Conservation (phyloP, 2,797 vertebrate species). For the Pelodytes ibericus region DNA sequence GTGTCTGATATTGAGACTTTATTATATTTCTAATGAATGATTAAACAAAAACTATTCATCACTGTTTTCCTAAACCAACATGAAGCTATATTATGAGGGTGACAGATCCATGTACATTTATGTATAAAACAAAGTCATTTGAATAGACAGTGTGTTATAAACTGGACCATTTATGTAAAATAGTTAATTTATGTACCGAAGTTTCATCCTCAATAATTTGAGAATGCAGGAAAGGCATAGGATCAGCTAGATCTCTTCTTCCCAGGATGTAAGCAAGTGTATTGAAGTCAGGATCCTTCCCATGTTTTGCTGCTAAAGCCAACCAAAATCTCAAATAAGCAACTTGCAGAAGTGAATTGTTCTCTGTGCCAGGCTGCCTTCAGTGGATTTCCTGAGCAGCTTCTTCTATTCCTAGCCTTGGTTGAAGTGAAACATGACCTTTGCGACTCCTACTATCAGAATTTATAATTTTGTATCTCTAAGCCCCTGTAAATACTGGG, state of each 20-base stretch:
- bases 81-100: no score
- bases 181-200: background rate
- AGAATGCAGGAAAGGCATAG: background rate
- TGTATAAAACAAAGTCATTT: no score
- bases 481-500: conserved; percentile 53
- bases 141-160: background rate
- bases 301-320: background rate
- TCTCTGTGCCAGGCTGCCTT: conserved; percentile 5
- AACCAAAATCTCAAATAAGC: background rate
- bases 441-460: conserved; percentile 48
- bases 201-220: background rate
- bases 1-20: no score
- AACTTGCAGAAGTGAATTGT: background rate
- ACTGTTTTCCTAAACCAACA: no score
- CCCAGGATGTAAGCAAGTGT: background rate
- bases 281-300: background rate
- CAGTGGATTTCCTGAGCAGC: conserved; percentile 25
- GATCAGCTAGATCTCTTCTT: background rate
- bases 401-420: conserved; percentile 34
- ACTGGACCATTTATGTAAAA: background rate
- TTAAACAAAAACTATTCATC: no score
- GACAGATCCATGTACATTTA: no score
- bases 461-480: conserved; percentile 54
- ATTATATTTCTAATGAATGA: no score
- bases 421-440: conserved; percentile 50